These are phyloP conservation scores for Halocynthia roretzi DNA, from an alignment of 23 tunicate genomes.

Conservation along the genomic window DNA sequence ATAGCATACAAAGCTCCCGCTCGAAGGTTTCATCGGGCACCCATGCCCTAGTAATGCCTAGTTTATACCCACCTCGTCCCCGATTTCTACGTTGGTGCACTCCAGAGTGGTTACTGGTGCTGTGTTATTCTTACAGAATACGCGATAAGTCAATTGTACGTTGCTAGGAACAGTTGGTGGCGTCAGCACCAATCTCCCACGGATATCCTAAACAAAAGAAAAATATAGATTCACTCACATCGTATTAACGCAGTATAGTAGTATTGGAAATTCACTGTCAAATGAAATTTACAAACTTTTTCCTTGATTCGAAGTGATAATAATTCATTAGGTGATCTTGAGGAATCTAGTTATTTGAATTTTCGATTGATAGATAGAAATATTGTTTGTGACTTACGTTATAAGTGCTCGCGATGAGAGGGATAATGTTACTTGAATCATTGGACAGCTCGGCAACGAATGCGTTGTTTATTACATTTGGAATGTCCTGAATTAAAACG, in stretches of 20 bases:
- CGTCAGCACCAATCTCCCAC: slow-evolving; percentile 14
- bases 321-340: no score
- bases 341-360: no score
- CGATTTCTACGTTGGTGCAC: no score
- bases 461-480: slow-evolving; percentile 40
- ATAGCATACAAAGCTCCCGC: no score
- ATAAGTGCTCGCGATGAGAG: slow-evolving; percentile 49
- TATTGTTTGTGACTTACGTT: slow-evolving; percentile 32
- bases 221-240: not conserved
- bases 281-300: no score
- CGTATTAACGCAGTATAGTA: not conserved
- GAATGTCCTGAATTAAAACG: slow-evolving; percentile 38
- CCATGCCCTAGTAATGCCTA: no score
- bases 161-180: slow-evolving; percentile 37
- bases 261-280: not conserved
- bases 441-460: slow-evolving; percentile 34
- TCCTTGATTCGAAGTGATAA: no score
- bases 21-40: no score
- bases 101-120: no score
- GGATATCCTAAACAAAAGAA: slow-evolving; percentile 18
- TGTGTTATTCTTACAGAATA: slow-evolving; percentile 8
- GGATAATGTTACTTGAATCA: slow-evolving; percentile 68
- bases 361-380: no score
- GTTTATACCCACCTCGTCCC: no score
- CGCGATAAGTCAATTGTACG: slow-evolving; percentile 32